Evolutionary conservation across 1,140 invertebrate species (phyloP).

Genomic region (Agrypnia vestita): DNA sequence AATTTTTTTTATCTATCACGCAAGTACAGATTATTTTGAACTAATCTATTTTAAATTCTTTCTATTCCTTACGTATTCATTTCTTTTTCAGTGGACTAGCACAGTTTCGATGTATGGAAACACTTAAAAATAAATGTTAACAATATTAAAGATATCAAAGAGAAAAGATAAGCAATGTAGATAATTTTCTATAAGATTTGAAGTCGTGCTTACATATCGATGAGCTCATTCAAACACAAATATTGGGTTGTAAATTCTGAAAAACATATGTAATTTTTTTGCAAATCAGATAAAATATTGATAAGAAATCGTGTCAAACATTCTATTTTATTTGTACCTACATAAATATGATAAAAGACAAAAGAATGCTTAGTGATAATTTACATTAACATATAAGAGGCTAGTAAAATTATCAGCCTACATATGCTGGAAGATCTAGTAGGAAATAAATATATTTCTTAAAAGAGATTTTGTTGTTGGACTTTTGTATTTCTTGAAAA

Average conservation of each 20-base stretch:
- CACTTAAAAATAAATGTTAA: conserved; percentile 1
- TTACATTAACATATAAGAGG: no score
- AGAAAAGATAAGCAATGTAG: conserved; percentile 21
- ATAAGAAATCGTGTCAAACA: conserved; percentile 1
- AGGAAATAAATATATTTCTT: no score
- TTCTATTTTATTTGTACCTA: no score
- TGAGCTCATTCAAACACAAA: conserved; percentile 25
- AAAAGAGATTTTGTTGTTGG: no score
- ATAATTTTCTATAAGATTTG: conserved; percentile 25
- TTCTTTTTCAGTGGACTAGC: background rate
- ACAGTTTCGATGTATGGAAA: conserved; percentile 3
- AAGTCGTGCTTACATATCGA: conserved; percentile 5
- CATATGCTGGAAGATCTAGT: no score
- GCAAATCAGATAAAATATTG: background rate
- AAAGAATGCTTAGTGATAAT: no score
- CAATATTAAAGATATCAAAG: background rate
- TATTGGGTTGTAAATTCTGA: background rate
- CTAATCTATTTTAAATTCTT: conserved; percentile 12
- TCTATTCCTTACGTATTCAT: no score
- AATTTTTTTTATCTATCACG: no score
- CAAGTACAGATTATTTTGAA: no score
- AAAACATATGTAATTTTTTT: background rate
- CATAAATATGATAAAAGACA: no score
- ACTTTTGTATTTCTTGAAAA: no score
- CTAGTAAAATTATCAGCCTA: no score